phyloP scores from a whole-genome alignment of 2,888 invertebrate genomes.

The Schizotus pectinicornis region DNA sequence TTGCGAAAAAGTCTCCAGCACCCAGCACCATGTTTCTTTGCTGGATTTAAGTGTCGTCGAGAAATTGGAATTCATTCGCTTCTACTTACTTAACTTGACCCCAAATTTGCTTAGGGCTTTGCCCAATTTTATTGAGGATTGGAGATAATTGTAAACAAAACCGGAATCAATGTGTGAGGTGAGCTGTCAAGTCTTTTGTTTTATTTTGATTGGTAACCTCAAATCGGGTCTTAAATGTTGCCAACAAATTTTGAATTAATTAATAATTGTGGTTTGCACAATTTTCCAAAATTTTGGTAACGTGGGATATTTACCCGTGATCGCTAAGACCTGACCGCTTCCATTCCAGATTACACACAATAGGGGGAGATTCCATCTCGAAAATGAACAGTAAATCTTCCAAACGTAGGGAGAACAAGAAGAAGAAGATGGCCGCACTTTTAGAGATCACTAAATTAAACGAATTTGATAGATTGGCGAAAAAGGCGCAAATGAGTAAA shows the following conservation, averaged over 20 bases:
- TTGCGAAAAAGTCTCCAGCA: too few relatives aligned
- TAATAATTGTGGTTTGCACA: slow-evolving; percentile 3
- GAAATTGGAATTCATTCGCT: too few relatives aligned
- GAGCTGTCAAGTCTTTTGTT: slow-evolving; percentile 16
- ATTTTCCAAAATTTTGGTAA: slow-evolving; percentile 23
- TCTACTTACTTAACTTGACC: too few relatives aligned
- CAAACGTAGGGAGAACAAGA: slow-evolving; percentile 65
- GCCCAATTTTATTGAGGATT: not conserved
- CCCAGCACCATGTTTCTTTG: too few relatives aligned
- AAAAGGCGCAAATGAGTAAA: slow-evolving; percentile 40
- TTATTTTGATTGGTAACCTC: slow-evolving; percentile 22
- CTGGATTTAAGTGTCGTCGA: too few relatives aligned
- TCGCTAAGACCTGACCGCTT: not conserved
- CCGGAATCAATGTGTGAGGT: slow-evolving; percentile 22
- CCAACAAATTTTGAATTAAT: slow-evolving; percentile 16
- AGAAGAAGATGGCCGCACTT: slow-evolving; percentile 68
- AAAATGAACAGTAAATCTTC: slow-evolving; percentile 19
- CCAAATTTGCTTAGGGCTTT: too few relatives aligned
- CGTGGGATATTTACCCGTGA: not conserved
- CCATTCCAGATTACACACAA: not conserved
- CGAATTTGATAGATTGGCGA: slow-evolving; percentile 62
- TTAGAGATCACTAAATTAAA: slow-evolving; percentile 67
- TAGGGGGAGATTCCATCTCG: not conserved
- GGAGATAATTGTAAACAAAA: slow-evolving; percentile 2
- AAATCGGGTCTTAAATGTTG: slow-evolving; percentile 9